Evolutionary conservation across 2,888 invertebrate genomes (phyloP).

Genomic region (Myopa testacea): DNA sequence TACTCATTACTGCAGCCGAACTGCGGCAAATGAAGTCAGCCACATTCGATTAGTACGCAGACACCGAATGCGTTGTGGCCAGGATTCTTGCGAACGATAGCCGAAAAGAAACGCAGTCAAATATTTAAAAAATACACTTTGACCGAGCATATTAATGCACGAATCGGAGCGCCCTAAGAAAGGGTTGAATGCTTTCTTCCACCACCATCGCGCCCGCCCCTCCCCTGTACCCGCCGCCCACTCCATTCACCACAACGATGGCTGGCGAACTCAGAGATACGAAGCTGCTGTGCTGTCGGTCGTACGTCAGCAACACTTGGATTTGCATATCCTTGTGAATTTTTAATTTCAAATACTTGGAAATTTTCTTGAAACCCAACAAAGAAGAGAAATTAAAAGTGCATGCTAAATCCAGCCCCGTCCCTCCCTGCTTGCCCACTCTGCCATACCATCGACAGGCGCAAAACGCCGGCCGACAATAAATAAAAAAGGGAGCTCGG

Average conservation of each 20-base stretch:
- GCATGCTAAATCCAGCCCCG: slow-evolving; percentile 34
- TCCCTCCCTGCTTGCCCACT: background rate
- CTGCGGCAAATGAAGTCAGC: slow-evolving; percentile 1
- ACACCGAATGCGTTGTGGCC: slow-evolving; percentile 15
- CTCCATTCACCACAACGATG: background rate
- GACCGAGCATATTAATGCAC: slow-evolving; percentile 19
- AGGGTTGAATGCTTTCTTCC: slow-evolving; percentile 38
- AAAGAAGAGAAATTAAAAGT: slow-evolving; percentile 45
- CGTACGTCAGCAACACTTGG: slow-evolving; percentile 50
- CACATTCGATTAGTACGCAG: background rate
- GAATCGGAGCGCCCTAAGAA: slow-evolving; percentile 7
- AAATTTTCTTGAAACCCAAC: slow-evolving; percentile 45
- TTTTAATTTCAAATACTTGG: slow-evolving; percentile 49
- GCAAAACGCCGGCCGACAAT: background rate
- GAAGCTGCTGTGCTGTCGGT: background rate
- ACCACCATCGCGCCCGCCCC: slow-evolving; percentile 9
- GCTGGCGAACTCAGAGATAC: background rate
- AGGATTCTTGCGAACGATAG: slow-evolving; percentile 12
- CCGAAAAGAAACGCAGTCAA: slow-evolving; percentile 39
- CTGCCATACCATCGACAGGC: background rate
- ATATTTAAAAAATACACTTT: slow-evolving; percentile 31
- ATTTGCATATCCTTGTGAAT: slow-evolving; percentile 52
- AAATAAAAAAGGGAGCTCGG: slow-evolving; percentile 6
- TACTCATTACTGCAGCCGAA: background rate
- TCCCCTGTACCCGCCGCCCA: background rate